Conservation (phyloP, 1,140 invertebrate species). For the Hyles vespertilio region DNA sequence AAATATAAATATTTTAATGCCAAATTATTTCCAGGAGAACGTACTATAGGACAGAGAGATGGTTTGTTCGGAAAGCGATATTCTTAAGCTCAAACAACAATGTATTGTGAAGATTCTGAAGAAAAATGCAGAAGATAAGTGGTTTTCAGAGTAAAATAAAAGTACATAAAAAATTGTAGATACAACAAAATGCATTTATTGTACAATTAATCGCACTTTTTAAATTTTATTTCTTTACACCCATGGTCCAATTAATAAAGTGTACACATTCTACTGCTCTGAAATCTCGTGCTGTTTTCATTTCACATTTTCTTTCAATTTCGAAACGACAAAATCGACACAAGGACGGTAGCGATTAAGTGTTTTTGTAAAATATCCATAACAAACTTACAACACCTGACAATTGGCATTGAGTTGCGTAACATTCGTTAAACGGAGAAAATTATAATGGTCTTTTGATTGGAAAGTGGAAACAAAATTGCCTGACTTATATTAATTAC, state of each 20-base stretch:
- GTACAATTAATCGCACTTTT: too few species aligned
- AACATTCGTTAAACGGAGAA: conserved; percentile 4
- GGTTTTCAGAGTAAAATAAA: too few species aligned
- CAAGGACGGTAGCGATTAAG: conserved; percentile 3
- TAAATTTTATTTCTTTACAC: too few species aligned
- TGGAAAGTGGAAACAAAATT: too few species aligned
- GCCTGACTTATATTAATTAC: too few species aligned
- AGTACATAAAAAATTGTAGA: too few species aligned
- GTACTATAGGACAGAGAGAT: conserved; percentile 79
- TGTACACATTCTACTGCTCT: background rate
- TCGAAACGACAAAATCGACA: background rate
- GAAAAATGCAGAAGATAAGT: conserved; percentile 9
- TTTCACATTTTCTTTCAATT: background rate
- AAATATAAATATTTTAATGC: conserved; percentile 1
- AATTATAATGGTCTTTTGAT: too few species aligned
- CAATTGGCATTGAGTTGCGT: conserved; percentile 33
- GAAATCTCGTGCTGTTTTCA: background rate
- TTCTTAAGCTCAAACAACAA: conserved; percentile 80
- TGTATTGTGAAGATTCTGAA: conserved; percentile 75
- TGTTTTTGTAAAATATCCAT: conserved; percentile 1
- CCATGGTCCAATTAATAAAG: background rate
- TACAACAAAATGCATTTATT: too few species aligned
- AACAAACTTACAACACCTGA: conserved; percentile 17
- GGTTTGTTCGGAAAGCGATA: conserved; percentile 82
- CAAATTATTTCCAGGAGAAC: conserved; percentile 40